These are phyloP conservation scores for Encarsia formosa DNA, from an alignment of 2,888 invertebrate species.

Conservation along the genomic window DNA sequence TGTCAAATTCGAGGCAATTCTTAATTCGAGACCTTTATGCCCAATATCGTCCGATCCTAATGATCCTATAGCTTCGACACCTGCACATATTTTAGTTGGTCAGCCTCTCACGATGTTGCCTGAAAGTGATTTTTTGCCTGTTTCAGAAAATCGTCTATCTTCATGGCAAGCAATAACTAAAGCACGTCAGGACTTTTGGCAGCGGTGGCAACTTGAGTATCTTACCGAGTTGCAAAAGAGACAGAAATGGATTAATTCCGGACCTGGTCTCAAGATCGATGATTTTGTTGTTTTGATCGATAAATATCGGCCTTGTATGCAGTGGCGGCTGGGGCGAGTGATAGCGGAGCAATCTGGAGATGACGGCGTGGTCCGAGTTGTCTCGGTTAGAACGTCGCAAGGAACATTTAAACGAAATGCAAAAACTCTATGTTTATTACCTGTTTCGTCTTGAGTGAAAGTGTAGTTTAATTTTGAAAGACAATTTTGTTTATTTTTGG, in stretches of 20 bases:
- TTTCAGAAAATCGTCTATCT: slow-evolving; percentile 10
- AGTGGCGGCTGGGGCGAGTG: slow-evolving; percentile 2
- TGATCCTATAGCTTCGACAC: slow-evolving; percentile 29
- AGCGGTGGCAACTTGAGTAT: neutral
- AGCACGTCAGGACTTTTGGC: neutral
- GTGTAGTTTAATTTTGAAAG: no score
- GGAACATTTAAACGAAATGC: neutral
- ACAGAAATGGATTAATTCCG: neutral
- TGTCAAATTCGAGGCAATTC: slow-evolving; percentile 21
- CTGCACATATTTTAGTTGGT: slow-evolving; percentile 38
- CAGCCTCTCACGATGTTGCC: slow-evolving; percentile 28
- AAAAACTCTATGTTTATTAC: no score
- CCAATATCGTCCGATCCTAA: slow-evolving; percentile 26
- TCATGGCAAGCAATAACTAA: neutral
- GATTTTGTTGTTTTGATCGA: neutral
- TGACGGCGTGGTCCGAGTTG: slow-evolving; percentile 1
- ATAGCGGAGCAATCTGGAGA: neutral
- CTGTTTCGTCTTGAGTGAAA: no score
- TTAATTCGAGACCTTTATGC: slow-evolving; percentile 25
- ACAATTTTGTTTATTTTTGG: no score
- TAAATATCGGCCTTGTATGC: slow-evolving; percentile 13
- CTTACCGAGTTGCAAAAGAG: neutral
- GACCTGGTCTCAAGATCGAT: neutral
- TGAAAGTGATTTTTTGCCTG: slow-evolving; percentile 30
- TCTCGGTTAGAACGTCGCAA: neutral